Conservation (phyloP, 2,113 vertebrate species). For the Lepus europaeus region DNA sequence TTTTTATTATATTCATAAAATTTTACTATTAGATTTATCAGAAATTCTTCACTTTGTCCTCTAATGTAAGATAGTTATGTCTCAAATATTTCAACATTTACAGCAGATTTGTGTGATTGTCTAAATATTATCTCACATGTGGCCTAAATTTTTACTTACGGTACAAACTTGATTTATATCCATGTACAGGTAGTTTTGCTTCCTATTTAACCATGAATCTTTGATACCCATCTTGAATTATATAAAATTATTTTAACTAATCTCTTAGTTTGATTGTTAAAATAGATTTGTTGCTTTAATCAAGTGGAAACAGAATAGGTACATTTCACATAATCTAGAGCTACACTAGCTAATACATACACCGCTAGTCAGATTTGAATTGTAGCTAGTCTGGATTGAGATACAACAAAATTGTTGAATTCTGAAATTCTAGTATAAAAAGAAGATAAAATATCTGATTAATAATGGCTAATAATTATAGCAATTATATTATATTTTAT, state of each 20-base stretch:
- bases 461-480: neutral
- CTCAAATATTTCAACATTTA: too few relatives aligned
- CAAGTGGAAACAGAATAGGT: neutral
- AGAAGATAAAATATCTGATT: neutral
- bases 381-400: neutral
- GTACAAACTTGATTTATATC: too few relatives aligned
- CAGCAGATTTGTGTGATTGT: too few relatives aligned
- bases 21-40: too few relatives aligned
- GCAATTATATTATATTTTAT: too few relatives aligned
- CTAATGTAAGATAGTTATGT: too few relatives aligned
- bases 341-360: neutral
- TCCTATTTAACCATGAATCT: too few relatives aligned
- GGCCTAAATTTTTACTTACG: too few relatives aligned
- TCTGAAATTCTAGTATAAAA: slow-evolving; percentile 23
- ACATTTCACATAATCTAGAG: neutral
- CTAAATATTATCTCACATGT: too few relatives aligned
- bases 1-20: too few relatives aligned
- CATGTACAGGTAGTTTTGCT: too few relatives aligned
- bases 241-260: neutral
- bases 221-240: neutral
- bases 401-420: neutral
- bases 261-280: neutral
- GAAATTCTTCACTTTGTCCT: too few relatives aligned
- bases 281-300: neutral
- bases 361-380: neutral